Evolutionary conservation across 2,888 invertebrate genomes (phyloP).

Genomic region (Agrotis puta): DNA sequence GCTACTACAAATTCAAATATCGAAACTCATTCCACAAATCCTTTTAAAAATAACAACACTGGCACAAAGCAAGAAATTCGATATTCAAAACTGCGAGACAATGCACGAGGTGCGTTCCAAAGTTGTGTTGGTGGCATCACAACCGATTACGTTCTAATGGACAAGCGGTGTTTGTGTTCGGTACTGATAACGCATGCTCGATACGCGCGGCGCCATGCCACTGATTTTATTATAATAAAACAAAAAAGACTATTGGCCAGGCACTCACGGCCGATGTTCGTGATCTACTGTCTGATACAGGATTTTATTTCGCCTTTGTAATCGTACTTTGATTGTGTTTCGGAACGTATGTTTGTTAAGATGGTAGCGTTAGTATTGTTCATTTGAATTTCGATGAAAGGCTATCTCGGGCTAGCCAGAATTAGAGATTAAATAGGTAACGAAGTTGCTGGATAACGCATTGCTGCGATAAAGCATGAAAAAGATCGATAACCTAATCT

Average conservation of each 20-base stretch:
- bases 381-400: conserved; percentile 28
- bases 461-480: too few relatives aligned
- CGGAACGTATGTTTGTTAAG: conserved; percentile 38
- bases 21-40: conserved; percentile 38
- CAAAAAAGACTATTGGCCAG: conserved; percentile 73
- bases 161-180: conserved; percentile 90
- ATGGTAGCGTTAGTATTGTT: conserved; percentile 49
- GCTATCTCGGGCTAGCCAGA: conserved; percentile 32
- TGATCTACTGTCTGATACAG: conserved; percentile 80
- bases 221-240: conserved; percentile 82
- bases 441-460: not conserved
- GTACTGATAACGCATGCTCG: conserved; percentile 85
- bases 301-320: conserved; percentile 66
- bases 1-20: conserved; percentile 38
- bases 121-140: conserved; percentile 89
- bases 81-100: conserved; percentile 83
- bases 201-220: conserved; percentile 90
- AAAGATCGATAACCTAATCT: too few relatives aligned
- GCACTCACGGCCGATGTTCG: conserved; percentile 72
- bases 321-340: conserved; percentile 54
- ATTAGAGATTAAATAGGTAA: conserved; percentile 16
- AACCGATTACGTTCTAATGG: conserved; percentile 91
- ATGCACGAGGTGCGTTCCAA: conserved; percentile 76
- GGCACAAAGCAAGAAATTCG: conserved; percentile 74
- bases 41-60: conserved; percentile 44